A percentile compares a stretch with the other conserved stretches of the same genome.
These are phyloP conservation scores for Caenorhabditis angaria DNA, from an alignment of 2,888 invertebrate species.

Conservation along the genomic window DNA sequence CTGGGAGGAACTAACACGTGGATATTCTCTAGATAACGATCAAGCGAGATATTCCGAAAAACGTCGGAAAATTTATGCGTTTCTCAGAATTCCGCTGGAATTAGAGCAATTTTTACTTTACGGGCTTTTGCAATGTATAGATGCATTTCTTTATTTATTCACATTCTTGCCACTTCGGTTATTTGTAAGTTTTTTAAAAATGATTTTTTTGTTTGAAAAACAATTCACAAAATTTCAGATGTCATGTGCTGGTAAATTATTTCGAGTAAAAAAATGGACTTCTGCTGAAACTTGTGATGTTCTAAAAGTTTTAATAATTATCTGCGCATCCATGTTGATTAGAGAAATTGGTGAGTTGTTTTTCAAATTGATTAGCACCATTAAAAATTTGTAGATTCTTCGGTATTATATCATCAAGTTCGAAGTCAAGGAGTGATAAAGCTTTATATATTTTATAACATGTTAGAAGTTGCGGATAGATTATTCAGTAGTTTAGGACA, in stretches of 20 bases:
- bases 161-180: constrained; percentile 95
- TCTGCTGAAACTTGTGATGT: constrained; percentile 86
- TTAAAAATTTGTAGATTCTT: constrained; percentile 34
- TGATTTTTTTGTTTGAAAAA: no score
- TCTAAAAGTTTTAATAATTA: constrained; percentile 74
- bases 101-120: constrained; percentile 85
- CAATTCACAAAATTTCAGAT: no score
- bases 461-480: constrained; percentile 93
- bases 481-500: constrained; percentile 86
- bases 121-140: constrained; percentile 91
- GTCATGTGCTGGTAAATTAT: constrained; percentile 52
- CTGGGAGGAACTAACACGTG: constrained; percentile 73
- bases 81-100: constrained; percentile 90
- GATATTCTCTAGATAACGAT: constrained; percentile 92
- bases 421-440: constrained; percentile 96
- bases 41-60: constrained; percentile 92
- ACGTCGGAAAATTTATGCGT: constrained; percentile 87
- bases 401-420: constrained; percentile 62
- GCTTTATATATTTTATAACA: constrained; percentile 98
- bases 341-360: constrained; percentile 89
- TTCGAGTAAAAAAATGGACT: constrained; percentile 60
- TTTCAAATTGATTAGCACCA: background rate
- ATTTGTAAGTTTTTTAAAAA: constrained; percentile 75
- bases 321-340: constrained; percentile 77
- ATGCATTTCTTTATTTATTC: constrained; percentile 95